Conservation (phyloP, 2,888 invertebrate species). For the Biston stratarius region DNA sequence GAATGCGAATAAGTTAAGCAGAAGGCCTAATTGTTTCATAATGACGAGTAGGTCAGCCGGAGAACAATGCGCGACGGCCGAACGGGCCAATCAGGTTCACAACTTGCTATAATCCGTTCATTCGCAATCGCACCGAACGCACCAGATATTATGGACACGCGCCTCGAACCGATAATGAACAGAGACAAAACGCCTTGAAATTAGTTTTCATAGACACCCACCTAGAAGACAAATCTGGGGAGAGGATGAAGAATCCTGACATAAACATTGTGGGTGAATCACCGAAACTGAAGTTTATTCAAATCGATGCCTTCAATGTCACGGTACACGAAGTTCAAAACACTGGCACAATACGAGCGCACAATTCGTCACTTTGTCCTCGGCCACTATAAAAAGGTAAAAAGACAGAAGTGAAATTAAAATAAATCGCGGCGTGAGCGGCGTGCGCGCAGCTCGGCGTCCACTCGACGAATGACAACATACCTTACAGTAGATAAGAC, state of each 20-base stretch:
- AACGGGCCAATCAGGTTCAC: conserved; percentile 77
- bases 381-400: conserved; percentile 75
- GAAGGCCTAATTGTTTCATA: conserved; percentile 70
- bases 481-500: conserved; percentile 84
- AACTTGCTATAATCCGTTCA: conserved; percentile 68
- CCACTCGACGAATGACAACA: conserved; percentile 83
- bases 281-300: conserved; percentile 59
- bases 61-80: conserved; percentile 77
- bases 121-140: conserved; percentile 63
- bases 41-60: conserved; percentile 67
- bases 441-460: conserved; percentile 80
- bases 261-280: conserved; percentile 71
- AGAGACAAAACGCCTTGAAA: conserved; percentile 60
- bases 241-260: conserved; percentile 82
- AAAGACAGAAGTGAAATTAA: conserved; percentile 78
- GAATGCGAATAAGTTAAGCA: conserved; percentile 60
- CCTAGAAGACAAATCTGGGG: conserved; percentile 79
- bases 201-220: conserved; percentile 65
- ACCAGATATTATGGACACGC: conserved; percentile 51
- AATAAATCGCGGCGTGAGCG: conserved; percentile 66
- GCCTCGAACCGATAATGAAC: conserved; percentile 50
- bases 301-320: conserved; percentile 68
- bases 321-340: conserved; percentile 73
- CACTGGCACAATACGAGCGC: conserved; percentile 77
- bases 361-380: conserved; percentile 82